Evolutionary conservation across 2,888 invertebrate species (phyloP).

Genomic region (Nomada goodeniana): DNA sequence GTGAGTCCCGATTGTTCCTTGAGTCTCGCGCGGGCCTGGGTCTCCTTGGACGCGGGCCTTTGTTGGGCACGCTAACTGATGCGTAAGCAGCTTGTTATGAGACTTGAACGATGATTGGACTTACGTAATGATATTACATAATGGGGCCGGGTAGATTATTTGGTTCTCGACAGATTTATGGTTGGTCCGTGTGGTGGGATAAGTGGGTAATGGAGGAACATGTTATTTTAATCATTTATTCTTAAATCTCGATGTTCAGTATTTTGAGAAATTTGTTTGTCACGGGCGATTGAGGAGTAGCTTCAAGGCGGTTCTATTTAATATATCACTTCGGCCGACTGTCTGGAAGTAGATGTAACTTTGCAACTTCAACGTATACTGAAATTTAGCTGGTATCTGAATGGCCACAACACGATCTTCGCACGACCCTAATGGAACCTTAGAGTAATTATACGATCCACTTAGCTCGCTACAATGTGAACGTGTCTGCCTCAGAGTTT

Average conservation of each 20-base stretch:
- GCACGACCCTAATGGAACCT: no score
- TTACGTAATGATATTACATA: background rate
- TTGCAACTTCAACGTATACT: background rate
- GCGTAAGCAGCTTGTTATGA: background rate
- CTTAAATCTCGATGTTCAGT: background rate
- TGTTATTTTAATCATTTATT: background rate
- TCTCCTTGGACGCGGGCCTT: background rate
- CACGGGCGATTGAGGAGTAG: background rate
- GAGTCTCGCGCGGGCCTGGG: slow-evolving; percentile 6
- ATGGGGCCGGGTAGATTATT: no score
- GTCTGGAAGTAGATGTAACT: background rate
- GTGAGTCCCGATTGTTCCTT: slow-evolving; percentile 22
- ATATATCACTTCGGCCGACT: background rate
- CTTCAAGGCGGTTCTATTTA: background rate
- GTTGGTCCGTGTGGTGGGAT: background rate
- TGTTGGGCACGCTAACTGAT: background rate
- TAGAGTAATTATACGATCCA: no score
- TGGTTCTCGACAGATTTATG: background rate
- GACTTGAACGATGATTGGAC: background rate
- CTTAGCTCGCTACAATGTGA: no score
- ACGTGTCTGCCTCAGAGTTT: no score
- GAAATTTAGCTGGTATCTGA: no score
- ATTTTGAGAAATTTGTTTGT: background rate
- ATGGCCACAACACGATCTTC: no score
- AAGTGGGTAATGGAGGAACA: no score